Conservation (phyloP, 2,797 vertebrate species). For the Chaenodraco wilsoni region DNA sequence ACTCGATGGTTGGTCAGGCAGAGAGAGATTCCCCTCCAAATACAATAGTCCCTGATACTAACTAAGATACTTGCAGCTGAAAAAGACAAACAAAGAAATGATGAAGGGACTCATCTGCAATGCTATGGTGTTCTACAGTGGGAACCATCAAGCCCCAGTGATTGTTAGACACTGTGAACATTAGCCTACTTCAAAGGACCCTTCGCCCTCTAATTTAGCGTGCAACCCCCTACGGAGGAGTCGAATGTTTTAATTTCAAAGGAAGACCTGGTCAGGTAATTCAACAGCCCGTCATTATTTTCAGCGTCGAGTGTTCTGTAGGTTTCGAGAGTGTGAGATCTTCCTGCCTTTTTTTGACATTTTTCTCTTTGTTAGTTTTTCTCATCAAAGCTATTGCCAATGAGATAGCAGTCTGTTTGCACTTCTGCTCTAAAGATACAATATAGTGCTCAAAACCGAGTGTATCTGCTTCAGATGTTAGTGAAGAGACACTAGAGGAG, state of each 20-base stretch:
- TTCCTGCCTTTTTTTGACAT: slow-evolving; percentile 44
- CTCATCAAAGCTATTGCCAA: slow-evolving; percentile 66
- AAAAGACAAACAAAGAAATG: slow-evolving; percentile 11
- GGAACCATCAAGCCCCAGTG: slow-evolving; percentile 6
- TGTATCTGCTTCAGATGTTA: slow-evolving; percentile 72
- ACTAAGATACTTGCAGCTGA: neutral
- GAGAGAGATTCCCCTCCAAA: slow-evolving; percentile 34
- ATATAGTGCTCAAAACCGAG: slow-evolving; percentile 52
- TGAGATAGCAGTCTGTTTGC: slow-evolving; percentile 61
- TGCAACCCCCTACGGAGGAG: slow-evolving; percentile 35
- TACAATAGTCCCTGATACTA: slow-evolving; percentile 28
- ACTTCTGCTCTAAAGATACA: slow-evolving; percentile 73
- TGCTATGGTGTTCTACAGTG: slow-evolving; percentile 5
- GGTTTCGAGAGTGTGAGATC: slow-evolving; percentile 49
- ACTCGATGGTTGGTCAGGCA: slow-evolving; percentile 48
- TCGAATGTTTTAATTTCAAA: slow-evolving; percentile 47
- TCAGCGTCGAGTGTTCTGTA: slow-evolving; percentile 35
- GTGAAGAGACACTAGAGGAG: slow-evolving; percentile 80
- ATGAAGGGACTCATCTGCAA: neutral
- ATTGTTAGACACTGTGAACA: slow-evolving; percentile 28
- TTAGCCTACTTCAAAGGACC: slow-evolving; percentile 54
- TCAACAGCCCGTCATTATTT: slow-evolving; percentile 60
- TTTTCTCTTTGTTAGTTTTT: slow-evolving; percentile 54
- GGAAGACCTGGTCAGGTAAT: slow-evolving; percentile 62
- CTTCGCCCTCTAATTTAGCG: slow-evolving; percentile 52